phyloP scores from a whole-genome alignment of 2,113 vertebrate genomes.

The Lampris incognitus region DNA sequence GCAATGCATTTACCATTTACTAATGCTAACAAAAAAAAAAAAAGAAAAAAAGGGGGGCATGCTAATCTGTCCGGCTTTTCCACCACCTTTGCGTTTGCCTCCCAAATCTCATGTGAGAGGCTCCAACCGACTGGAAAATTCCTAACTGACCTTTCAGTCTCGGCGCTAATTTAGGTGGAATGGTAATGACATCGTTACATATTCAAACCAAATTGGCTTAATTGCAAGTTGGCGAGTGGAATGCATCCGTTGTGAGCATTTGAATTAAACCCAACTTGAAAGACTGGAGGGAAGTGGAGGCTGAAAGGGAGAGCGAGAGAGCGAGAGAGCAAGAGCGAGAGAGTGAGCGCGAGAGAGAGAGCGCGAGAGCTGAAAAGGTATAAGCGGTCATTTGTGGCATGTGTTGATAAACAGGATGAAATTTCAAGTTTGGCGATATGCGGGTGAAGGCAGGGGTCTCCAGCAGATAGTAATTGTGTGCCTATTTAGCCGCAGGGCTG shows the following conservation, averaged over 20 bases:
- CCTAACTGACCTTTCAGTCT: slow-evolving; percentile 95
- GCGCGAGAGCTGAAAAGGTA: slow-evolving; percentile 86
- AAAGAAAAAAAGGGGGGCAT: slow-evolving; percentile 4
- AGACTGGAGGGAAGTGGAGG: slow-evolving; percentile 68
- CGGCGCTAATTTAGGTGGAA: slow-evolving; percentile 94
- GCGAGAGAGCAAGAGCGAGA: slow-evolving; percentile 78
- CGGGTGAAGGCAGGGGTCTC: slow-evolving; percentile 89
- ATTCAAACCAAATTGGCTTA: slow-evolving; percentile 99
- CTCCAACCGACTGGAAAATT: slow-evolving; percentile 96
- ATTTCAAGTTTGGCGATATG: slow-evolving; percentile 95
- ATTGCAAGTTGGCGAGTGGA: slow-evolving; percentile 96
- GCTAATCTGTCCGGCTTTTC: slow-evolving; percentile 74
- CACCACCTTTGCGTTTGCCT: slow-evolving; percentile 75
- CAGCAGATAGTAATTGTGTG: slow-evolving; percentile 91
- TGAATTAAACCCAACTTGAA: slow-evolving; percentile 90
- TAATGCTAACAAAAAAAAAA: no score
- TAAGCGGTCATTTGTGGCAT: slow-evolving; percentile 91
- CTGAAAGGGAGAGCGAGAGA: slow-evolving; percentile 77
- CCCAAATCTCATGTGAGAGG: slow-evolving; percentile 94
- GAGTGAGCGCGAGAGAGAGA: slow-evolving; percentile 83
- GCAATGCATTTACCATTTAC: no score
- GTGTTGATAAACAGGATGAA: slow-evolving; percentile 98
- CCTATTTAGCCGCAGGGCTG: slow-evolving; percentile 84
- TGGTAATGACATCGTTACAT: slow-evolving; percentile 99
- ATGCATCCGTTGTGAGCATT: slow-evolving; percentile 84